phyloP scores from a whole-genome alignment of 2,113 vertebrate genomes.

The Sclerurus mexicanus region DNA sequence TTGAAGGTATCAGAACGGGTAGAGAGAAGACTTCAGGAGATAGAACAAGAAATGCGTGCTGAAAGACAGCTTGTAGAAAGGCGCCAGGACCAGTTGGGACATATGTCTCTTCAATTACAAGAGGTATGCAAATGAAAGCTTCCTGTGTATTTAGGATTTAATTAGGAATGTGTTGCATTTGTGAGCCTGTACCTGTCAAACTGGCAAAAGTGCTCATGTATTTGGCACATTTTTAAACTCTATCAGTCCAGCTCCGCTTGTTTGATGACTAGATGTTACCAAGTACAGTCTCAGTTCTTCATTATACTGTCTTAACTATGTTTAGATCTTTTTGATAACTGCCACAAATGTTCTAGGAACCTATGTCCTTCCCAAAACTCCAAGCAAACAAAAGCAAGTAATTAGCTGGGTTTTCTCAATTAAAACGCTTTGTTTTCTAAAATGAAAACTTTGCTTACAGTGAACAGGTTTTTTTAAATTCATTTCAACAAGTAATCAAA shows the following conservation, averaged over 20 bases:
- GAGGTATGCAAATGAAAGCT: constrained; percentile 75
- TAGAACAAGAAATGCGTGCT: constrained; percentile 82
- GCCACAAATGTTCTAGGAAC: neutral
- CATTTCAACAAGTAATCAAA: constrained; percentile 41
- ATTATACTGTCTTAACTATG: neutral
- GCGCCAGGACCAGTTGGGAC: constrained; percentile 75
- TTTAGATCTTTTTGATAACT: neutral
- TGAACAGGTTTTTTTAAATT: constrained; percentile 29
- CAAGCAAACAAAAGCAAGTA: neutral
- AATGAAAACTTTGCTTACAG: neutral
- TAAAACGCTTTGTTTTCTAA: neutral
- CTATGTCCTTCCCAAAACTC: neutral
- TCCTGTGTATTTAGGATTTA: neutral
- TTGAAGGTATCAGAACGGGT: constrained; percentile 84
- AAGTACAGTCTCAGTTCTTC: neutral
- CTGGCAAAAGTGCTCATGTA: neutral
- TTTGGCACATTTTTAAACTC: neutral
- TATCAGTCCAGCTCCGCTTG: neutral
- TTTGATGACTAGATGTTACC: neutral
- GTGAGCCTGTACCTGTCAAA: neutral
- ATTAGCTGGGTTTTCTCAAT: neutral
- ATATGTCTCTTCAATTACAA: constrained; percentile 79
- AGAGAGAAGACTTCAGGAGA: constrained; percentile 86
- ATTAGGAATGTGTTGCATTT: neutral
- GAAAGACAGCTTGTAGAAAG: constrained; percentile 76